Evolutionary conservation across 2,797 vertebrate genomes (phyloP), one percentile per base, ranked within the genome.

Genomic region (Lepilemur septentrionalis): DNA sequence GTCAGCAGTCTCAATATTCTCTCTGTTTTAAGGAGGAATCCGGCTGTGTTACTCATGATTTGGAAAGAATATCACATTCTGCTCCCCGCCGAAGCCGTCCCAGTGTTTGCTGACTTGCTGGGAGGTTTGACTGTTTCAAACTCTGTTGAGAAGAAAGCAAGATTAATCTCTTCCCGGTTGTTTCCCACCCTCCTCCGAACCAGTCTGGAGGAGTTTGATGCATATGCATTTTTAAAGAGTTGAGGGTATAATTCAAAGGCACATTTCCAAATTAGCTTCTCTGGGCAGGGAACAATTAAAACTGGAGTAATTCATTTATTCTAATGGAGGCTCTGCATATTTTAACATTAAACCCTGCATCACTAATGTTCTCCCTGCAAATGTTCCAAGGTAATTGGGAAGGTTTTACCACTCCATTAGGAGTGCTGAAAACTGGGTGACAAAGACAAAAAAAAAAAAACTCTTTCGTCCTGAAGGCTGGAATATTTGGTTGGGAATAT

Each of bases 151-250:
- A 81, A 78, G 93, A 59, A 91, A 89, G 55, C 59, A 96, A 94
- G 94, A 96, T 79, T 72, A 92, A 93, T 89, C 95, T 48, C 46
- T 59, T 73, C 43, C 50, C 17, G 0, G 85, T 97, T 61, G 80
- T 75, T 93, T 97, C 70, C 46, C 88, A 57, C 15, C 12, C 65
- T 82, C 13, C 25, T 89, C 87, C 69, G 46, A 14, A 65, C 61
- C 78, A 94, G 82, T 50, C 23, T 13, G 48, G 55, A 70, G 79
- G 63, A 87, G 38, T 94, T 92, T 90, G 79, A 57, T 69, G 78
- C 75, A 48, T 84, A 18, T 96, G 91, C 94, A 96, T 98, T 96
- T 97, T 97, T 80, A 97, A 97, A 89, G 81, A 92, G 92, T 94
- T 69, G 46, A 76, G 96, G 76, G 28, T 86, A 73, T 89, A 78